phyloP scores from a whole-genome alignment of 2,113 vertebrate genomes.

The Actenoides lindsayi region DNA sequence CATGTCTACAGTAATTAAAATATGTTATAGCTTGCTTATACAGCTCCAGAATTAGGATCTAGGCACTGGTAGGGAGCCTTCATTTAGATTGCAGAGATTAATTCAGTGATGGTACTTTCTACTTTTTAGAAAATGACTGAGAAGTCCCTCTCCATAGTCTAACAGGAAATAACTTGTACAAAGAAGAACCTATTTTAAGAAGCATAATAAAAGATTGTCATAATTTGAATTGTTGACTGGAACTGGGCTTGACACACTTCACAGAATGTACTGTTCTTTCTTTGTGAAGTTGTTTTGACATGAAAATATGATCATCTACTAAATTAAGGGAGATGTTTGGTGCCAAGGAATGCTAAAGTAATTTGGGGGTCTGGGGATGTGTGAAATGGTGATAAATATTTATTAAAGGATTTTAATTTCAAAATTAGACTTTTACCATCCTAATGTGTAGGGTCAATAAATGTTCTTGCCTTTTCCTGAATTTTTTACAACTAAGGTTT shows the following conservation, averaged over 20 bases:
- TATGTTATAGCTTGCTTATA: not conserved
- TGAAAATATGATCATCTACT: constrained; percentile 55
- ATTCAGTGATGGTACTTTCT: not conserved
- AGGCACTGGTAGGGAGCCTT: not conserved
- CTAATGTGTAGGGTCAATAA: not conserved
- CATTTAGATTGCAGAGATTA: not conserved
- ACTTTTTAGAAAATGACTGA: not conserved
- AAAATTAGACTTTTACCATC: constrained; percentile 58
- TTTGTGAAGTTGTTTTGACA: constrained; percentile 69
- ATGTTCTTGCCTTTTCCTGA: not conserved
- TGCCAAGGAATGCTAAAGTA: constrained; percentile 70
- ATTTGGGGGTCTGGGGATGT: not conserved
- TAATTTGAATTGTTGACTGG: constrained; percentile 39
- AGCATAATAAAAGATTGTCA: not conserved
- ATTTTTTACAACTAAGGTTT: constrained; percentile 19
- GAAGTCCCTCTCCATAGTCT: not conserved
- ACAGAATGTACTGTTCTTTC: constrained; percentile 49
- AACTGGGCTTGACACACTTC: not conserved
- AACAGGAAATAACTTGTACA: not conserved
- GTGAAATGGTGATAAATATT: constrained; percentile 39
- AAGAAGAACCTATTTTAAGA: constrained; percentile 2
- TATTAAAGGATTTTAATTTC: constrained; percentile 66
- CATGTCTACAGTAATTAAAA: not conserved
- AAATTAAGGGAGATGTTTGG: constrained; percentile 52
- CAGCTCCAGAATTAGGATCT: not conserved